A percentile compares a stretch with the other conserved stretches of the same genome.
These are phyloP conservation scores for Eupithecia dodoneata DNA, from an alignment of 2,888 invertebrate genomes.

Conservation along the genomic window DNA sequence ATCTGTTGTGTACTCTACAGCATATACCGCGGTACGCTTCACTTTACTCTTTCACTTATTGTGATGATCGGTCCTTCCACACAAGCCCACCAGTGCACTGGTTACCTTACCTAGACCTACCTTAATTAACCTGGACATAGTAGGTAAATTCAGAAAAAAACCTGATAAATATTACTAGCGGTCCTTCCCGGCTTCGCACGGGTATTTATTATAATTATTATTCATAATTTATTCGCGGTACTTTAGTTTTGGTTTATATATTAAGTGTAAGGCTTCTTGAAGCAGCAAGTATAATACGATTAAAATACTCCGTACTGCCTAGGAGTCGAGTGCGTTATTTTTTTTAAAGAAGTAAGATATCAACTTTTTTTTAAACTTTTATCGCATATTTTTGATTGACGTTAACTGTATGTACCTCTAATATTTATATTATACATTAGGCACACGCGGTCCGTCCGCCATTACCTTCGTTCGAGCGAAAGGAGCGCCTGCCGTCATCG, in stretches of 20 bases:
- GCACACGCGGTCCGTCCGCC: not conserved
- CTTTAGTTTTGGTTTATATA: no score
- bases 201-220: no score
- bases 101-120: no score
- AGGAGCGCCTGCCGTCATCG: slow-evolving; percentile 28
- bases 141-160: not conserved
- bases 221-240: no score
- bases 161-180: no score
- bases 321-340: not conserved
- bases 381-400: not conserved
- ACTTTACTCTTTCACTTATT: not conserved
- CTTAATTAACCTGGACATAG: not conserved
- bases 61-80: not conserved
- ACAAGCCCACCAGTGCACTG: not conserved
- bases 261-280: no score
- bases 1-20: slow-evolving; percentile 13
- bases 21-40: not conserved
- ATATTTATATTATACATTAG: not conserved
- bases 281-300: no score
- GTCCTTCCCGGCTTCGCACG: no score
- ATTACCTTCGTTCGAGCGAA: not conserved
- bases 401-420: no score
- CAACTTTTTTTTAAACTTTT: not conserved
- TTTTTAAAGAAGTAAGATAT: not conserved
- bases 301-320: not conserved